Percentiles rank a stretch among this genome's conserved stretches.
These are phyloP conservation scores for Mizuhopecten yessoensis DNA, from an alignment of 1,140 invertebrate genomes.

Conservation along the genomic window DNA sequence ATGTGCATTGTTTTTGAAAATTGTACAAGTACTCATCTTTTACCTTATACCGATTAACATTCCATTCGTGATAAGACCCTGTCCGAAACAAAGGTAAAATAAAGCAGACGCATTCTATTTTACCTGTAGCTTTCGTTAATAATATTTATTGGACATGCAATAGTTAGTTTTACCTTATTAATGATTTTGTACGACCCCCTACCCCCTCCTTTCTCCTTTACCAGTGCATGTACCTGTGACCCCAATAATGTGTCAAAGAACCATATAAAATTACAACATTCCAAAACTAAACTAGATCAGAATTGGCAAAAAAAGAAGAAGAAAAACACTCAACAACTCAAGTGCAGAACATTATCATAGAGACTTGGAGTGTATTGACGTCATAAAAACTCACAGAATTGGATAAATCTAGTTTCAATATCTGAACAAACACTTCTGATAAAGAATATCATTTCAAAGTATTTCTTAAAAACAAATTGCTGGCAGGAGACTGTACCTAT, in stretches of 20 bases:
- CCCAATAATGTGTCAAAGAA: background rate
- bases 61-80: too few species aligned
- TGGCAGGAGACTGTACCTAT: background rate
- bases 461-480: conserved; percentile 40
- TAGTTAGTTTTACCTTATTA: too few species aligned
- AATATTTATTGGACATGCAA: too few species aligned
- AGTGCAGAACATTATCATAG: background rate
- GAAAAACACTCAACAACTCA: background rate
- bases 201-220: background rate
- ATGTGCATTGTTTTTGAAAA: too few species aligned
- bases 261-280: background rate
- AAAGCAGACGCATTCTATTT: too few species aligned
- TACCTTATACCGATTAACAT: too few species aligned
- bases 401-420: conserved; percentile 12
- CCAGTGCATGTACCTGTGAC: background rate
- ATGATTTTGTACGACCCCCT: too few species aligned
- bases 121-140: too few species aligned
- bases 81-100: too few species aligned
- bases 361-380: conserved; percentile 21
- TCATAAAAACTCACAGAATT: background rate
- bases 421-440: background rate
- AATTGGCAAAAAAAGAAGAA: background rate
- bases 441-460: conserved; percentile 36
- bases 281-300: background rate
- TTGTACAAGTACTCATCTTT: too few species aligned